Base-by-base conservation (phyloP, 2,797 vertebrate species). In the Danio albolineatus region DNA sequence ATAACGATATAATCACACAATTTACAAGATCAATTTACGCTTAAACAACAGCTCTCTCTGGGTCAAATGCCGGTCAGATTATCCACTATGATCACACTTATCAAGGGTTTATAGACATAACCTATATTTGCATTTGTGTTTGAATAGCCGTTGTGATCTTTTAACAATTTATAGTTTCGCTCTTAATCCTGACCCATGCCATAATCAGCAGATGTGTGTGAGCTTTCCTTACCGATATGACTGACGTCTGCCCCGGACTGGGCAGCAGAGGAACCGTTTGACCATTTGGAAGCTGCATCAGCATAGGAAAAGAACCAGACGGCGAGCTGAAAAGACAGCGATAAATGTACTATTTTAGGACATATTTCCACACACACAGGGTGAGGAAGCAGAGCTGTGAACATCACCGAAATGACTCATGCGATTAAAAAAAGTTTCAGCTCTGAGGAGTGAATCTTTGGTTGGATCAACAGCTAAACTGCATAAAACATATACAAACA, bases 261-360 rank as follows among this genome's bases (percentile, higher is more conserved):
- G 97, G 96, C 51, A 98, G 91, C 73, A 98, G 92, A 57, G 98
- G 96, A 88, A 99, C 87, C 44, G 95, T 91, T 87, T 97, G 98
- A 14, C 97, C 97, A n/a, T 97, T 98, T 5, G 96, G 94, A 13
- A 99, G 95, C 88, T 98, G 97, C 94, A 98, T 97, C 81, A 99
- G 92, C 17, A 98, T 91, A 0, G 98, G 95, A 82, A 96, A 94
- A 70, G 96, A 92, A 82, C 94, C 93, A 13, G 95, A 94, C 53
- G 98, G 98, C 82, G 97, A 98, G 80, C 97, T 99, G 92, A 71
- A 86, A 64, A 87, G 39, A 62, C 2, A 69, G n/a, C 38, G 9
- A 76, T 6, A 74, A 10, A 61, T 12, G 21, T 6, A 73, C 28
- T 54, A 53, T 67, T 69, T 28, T 36, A n/a, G 39, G 38, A 69